A percentile compares a stretch with the other conserved stretches of the same genome.
Conservation (phyloP, 2,113 vertebrate species). For the Ptilonorhynchus violaceus region DNA sequence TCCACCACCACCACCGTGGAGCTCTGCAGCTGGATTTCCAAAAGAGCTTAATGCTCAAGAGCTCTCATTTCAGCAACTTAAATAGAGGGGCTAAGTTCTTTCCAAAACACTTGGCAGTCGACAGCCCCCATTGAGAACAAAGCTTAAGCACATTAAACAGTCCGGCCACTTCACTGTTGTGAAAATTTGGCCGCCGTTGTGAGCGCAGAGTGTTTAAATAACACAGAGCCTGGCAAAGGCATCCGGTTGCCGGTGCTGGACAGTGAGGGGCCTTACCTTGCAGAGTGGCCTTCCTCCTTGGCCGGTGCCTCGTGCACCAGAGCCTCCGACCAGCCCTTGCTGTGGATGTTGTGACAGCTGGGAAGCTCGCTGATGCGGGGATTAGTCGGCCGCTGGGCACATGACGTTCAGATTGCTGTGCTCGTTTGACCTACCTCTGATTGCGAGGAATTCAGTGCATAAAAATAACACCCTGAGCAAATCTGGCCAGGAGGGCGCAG, state of each 20-base stretch:
- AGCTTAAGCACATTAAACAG: conserved; percentile 11
- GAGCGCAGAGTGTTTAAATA: background rate
- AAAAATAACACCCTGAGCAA: conserved; percentile 47
- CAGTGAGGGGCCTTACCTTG: background rate
- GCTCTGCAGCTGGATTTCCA: conserved; percentile 35
- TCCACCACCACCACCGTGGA: background rate
- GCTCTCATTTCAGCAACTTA: conserved; percentile 24
- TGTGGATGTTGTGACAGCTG: conserved; percentile 22
- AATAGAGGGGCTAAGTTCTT: conserved; percentile 16
- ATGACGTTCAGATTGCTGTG: conserved; percentile 42
- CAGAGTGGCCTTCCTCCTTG: background rate
- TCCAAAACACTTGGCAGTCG: background rate
- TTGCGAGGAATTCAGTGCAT: conserved; percentile 1
- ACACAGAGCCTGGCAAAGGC: background rate
- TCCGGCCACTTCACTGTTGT: background rate
- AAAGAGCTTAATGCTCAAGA: conserved; percentile 12
- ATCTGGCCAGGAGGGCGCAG: conserved; percentile 1
- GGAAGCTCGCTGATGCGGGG: conserved; percentile 8
- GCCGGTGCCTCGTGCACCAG: background rate
- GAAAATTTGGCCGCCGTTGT: background rate
- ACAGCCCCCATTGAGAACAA: conserved; percentile 15
- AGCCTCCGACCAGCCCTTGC: background rate
- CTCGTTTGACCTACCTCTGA: conserved; percentile 60
- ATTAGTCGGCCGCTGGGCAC: conserved; percentile 40
- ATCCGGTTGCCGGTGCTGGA: background rate